Evolutionary conservation across 2,113 vertebrate genomes (phyloP), one percentile per base, ranked within the genome.

Genomic region (Tringa solitaria): DNA sequence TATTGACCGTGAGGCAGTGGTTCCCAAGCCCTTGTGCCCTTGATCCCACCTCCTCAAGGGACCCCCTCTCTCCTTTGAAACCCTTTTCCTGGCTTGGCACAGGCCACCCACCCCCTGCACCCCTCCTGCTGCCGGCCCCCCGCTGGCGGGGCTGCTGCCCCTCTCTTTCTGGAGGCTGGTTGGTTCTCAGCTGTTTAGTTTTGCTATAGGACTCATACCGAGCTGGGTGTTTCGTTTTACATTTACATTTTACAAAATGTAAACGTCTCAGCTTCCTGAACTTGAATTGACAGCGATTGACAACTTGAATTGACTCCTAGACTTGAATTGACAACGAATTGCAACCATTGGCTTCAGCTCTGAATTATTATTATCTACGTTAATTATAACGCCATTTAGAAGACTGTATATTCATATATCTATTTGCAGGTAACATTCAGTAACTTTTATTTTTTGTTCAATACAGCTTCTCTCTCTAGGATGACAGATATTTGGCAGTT

Each of bases 1-100:
- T 2, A 41, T 33, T 33, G 51, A 35, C 5, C 0, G 3, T 6
- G 35, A 23, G 4, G 7, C 20, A 51, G 60, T 1, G 4, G 19
- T 17, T 90, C 53, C 64, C 51, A 65, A 50, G 24, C 14, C 16
- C 23, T 41, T 16, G 14, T 4, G 11, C 30, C 59, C 46, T 45
- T 27, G 46, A 50, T 22, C 22, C 35, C 70, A 43, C 24, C 64
- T 37, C 30, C 30, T 26, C 39, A 16, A 21, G 26, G 10, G 63
- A 75, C 21, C 14, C 14, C 6, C 2, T 0, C 10, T 43, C 28
- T 51, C 46, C 77, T 19, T 23, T 20, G 26, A 43, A 77, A 28
- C 14, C 17, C 9, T 0, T 50, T 35, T 37, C 32, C 35, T 33
- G 43, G 54, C n/a, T 53, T 14, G 11, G 19, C 12, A 15, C 41